Percentiles rank a stretch among this genome's conserved stretches.
Conservation (phyloP, 64 coral and sea anemone genomes). For the Catalaphyllia jardinei region DNA sequence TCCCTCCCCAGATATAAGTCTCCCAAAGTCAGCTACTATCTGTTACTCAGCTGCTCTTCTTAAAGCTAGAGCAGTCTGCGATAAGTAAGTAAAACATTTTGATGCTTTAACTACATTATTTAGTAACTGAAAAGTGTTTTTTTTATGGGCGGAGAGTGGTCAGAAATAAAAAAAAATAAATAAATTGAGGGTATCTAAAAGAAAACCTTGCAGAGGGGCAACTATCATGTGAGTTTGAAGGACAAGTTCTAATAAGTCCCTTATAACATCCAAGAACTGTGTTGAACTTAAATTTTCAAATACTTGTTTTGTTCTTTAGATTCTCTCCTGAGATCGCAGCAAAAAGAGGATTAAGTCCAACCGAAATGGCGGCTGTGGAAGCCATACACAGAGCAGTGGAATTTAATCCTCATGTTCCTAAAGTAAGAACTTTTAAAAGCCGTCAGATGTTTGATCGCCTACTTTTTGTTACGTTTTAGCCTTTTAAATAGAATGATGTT, state of each 20-base stretch:
- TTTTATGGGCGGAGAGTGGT: too few species aligned
- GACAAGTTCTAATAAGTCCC: not conserved
- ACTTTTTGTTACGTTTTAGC: not conserved
- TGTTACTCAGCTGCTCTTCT: slow-evolving; percentile 98
- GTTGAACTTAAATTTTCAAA: not conserved
- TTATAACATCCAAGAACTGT: not conserved
- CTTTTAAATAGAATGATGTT: too few species aligned
- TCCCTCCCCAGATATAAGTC: slow-evolving; percentile 83
- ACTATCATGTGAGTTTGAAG: not conserved
- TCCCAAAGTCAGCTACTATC: slow-evolving; percentile 97
- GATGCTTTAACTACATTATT: not conserved
- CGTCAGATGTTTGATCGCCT: not conserved
- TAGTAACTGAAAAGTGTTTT: too few species aligned
- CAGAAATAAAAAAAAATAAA: too few species aligned
- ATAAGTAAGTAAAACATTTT: slow-evolving; percentile 61
- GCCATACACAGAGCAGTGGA: slow-evolving; percentile 99
- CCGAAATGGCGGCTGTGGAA: slow-evolving; percentile 99
- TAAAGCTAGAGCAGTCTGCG: slow-evolving; percentile 94
- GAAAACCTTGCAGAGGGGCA: too few species aligned
- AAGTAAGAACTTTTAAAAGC: slow-evolving; percentile 45
- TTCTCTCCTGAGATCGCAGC: slow-evolving; percentile 99
- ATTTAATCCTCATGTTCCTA: slow-evolving; percentile 98
- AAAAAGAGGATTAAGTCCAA: slow-evolving; percentile 93
- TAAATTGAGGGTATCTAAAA: too few species aligned
- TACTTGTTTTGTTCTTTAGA: slow-evolving; percentile 25